phyloP scores from a whole-genome alignment of 1,140 invertebrate genomes.

The Drosophila novamexicana region DNA sequence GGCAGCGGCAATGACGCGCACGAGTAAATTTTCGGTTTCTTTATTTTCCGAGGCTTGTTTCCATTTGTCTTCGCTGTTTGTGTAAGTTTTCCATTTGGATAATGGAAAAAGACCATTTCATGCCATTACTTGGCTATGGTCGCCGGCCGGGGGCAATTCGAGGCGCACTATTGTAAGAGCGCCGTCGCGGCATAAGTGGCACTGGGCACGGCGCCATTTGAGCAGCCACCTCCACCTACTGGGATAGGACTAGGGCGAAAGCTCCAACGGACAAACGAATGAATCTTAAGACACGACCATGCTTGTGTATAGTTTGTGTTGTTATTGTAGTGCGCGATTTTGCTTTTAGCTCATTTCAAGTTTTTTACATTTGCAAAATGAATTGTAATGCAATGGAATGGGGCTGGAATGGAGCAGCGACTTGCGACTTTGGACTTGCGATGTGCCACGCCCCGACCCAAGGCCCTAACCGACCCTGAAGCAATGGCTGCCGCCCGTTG shows the following conservation, averaged over 20 bases:
- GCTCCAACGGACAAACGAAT: slow-evolving; percentile 46
- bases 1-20: slow-evolving; percentile 66
- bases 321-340: slow-evolving; percentile 25
- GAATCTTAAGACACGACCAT: slow-evolving; percentile 30
- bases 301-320: slow-evolving; percentile 19
- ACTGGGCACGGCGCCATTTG: slow-evolving; percentile 69
- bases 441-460: slow-evolving; percentile 21
- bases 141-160: slow-evolving; percentile 64
- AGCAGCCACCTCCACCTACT: slow-evolving; percentile 11
- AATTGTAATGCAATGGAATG: slow-evolving; percentile 77
- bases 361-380: slow-evolving; percentile 83
- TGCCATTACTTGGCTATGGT: slow-evolving; percentile 70
- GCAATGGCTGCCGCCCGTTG: slow-evolving; percentile 57
- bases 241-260: slow-evolving; percentile 12
- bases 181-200: slow-evolving; percentile 55
- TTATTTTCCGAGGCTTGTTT: slow-evolving; percentile 57
- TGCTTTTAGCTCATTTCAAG: slow-evolving; percentile 49
- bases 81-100: slow-evolving; percentile 84
- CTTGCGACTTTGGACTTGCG: slow-evolving; percentile 13
- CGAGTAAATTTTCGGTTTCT: slow-evolving; percentile 73
- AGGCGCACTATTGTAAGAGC: slow-evolving; percentile 70
- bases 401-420: slow-evolving; percentile 14
- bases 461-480: slow-evolving; percentile 16
- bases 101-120: slow-evolving; percentile 84
- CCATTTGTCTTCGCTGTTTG: slow-evolving; percentile 68